Evolutionary conservation across 2,888 invertebrate genomes (phyloP).

Genomic region (Brenthis ino): DNA sequence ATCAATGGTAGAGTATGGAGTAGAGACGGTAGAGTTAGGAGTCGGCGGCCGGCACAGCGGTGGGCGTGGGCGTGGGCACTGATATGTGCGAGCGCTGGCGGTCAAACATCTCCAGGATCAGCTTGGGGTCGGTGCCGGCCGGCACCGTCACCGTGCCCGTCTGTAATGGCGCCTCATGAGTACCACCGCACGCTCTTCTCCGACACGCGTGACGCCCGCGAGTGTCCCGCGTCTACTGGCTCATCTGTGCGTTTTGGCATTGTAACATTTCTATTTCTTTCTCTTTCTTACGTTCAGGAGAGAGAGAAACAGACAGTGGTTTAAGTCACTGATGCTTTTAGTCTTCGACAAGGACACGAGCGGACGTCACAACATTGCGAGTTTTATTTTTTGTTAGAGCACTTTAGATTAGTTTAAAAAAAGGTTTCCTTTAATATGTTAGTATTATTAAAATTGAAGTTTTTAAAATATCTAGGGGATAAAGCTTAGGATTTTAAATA

Average conservation of each 20-base stretch:
- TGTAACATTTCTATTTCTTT: neutral
- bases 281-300: neutral
- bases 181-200: conserved; percentile 78
- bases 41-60: conserved; percentile 55
- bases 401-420: conserved; percentile 33
- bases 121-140: conserved; percentile 80
- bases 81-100: conserved; percentile 71
- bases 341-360: conserved; percentile 61
- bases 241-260: conserved; percentile 10
- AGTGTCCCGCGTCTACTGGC: conserved; percentile 46
- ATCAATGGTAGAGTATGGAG: too few species aligned
- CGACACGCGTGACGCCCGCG: conserved; percentile 69
- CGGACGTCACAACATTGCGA: conserved; percentile 79
- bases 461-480: conserved; percentile 5
- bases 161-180: conserved; percentile 69
- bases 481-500: conserved; percentile 24
- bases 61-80: conserved; percentile 51
- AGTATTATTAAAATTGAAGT: conserved; percentile 11
- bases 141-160: conserved; percentile 81
- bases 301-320: neutral
- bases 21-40: conserved; percentile 10
- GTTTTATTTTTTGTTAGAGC: conserved; percentile 36
- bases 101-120: conserved; percentile 82
- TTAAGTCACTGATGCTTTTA: too few species aligned
- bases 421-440: conserved; percentile 9